Evolutionary conservation across 2,888 invertebrate species (phyloP), one percentile per base, ranked within the genome.

Genomic region (Ochropleura leucogaster): DNA sequence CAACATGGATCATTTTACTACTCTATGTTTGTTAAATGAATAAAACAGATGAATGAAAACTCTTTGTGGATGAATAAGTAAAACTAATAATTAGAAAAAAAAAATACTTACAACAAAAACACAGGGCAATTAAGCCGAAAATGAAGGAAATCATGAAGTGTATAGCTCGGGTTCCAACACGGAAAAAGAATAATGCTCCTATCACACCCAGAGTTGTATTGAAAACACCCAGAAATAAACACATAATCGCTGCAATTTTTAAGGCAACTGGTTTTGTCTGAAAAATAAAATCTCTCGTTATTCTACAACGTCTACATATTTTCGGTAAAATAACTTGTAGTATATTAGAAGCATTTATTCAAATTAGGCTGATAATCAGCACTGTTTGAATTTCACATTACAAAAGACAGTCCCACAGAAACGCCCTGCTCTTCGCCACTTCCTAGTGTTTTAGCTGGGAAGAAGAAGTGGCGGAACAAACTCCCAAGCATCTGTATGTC

Each of bases 91-190:
- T 68, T 14, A 1, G 40, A 57, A 5, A 57, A 14, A 16, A 42
- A 47, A 20, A 63, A 14, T 9, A 86, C 85, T 85, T 70, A 86
- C 86, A 75, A 42, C 84, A 82, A 49, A 84, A 57, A 60, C 79
- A 82, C 40, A 82, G 30, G 10, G 67, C 57, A 40, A 84, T 55
- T 9, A 84, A 5, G 0, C 53, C 66, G 55, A 79, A 85, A 4
- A 76, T 16, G 0, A 63, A 0, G 20, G 86, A 71, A 42, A 82
- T 30, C 0, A 84, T 1, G 46, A 86, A 86, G 49, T 85, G 86
- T 1, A 60, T 5, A 1, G 60, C 16, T 0, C 40, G 12, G 7
- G 10, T 20, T 9, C 79, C 86, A 1, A 49, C 49, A 0, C 85
- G 85, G 14, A 84, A 73, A 44, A 82, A 86, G 20, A 57, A 85